These are phyloP conservation scores for Odontamblyopus rebecca DNA, from an alignment of 2,797 vertebrate species.

Conservation along the genomic window DNA sequence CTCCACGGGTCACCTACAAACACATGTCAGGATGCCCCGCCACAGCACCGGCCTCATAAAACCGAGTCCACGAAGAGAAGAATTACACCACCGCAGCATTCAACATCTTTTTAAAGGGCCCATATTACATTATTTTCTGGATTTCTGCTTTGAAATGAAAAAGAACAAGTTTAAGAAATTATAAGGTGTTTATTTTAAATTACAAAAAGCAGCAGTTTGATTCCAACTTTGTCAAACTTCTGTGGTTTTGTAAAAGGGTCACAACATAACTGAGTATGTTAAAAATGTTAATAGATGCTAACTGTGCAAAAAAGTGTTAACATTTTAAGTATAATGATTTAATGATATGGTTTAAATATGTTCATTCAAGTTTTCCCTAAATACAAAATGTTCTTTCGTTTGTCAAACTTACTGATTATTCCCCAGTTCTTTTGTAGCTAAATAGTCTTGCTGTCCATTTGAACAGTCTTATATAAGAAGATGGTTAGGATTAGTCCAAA, in stretches of 20 bases:
- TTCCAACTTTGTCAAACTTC: not conserved
- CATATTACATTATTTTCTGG: too few relatives aligned
- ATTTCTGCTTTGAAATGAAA: not conserved
- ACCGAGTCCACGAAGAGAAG: constrained; percentile 19
- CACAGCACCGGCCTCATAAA: constrained; percentile 17
- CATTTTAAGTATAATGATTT: not conserved
- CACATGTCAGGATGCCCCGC: constrained; percentile 2
- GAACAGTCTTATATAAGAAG: too few relatives aligned
- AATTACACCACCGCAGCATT: not conserved
- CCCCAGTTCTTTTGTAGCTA: not conserved
- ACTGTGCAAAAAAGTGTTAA: too few relatives aligned
- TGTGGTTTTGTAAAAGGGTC: not conserved
- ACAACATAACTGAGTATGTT: not conserved
- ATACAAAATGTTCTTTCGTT: not conserved
- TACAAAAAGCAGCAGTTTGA: constrained; percentile 1
- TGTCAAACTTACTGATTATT: not conserved
- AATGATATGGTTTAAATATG: not conserved
- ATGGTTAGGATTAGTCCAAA: not conserved
- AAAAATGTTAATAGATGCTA: not conserved
- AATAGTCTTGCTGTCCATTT: not conserved
- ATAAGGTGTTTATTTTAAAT: constrained; percentile 7
- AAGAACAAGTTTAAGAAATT: not conserved
- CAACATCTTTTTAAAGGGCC: not conserved
- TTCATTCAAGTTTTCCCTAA: not conserved
- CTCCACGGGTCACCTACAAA: constrained; percentile 15